Evolutionary conservation across 2,113 vertebrate species (phyloP), one percentile per base, ranked within the genome.

Genomic region (Labrus mixtus): DNA sequence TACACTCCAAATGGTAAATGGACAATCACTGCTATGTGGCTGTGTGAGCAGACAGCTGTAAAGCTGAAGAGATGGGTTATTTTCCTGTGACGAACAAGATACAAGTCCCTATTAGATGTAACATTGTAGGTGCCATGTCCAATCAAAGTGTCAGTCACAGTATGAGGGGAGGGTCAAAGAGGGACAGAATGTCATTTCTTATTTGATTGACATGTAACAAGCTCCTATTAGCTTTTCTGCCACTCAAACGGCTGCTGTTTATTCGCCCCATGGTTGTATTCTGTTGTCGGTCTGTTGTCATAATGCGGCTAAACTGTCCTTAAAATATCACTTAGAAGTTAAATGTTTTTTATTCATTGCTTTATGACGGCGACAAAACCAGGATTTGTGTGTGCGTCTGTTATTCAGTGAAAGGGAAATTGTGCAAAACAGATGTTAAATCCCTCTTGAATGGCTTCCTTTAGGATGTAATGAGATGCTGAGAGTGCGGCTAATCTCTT

Each of bases 391-490:
- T 43, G 60, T 78, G 46, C 46, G 73, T 65, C 62, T 78, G 69
- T 74, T 62, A 48, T 43, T 59, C 15, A 0, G 33, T 37, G 43
- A 51, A 77, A 76, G 73, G 45, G 64, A 76, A 46, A 57, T 29
- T 13, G 73, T 62, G 78, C 50, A 50, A 74, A 84, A 76, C 70
- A 79, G 86, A 86, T 77, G 86, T 78, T 83, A 61, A 87, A 82
- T 59, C 81, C 85, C 85, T 80, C 78, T 84, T 89, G 90, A 93
- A 93, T 90, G 88, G 84, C 53, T 87, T 89, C 84, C 83, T 93
- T 84, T 91, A 79, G 87, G 90, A 85, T 86, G 84, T 91, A 92
- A 92, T 90, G 90, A 92, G 89, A 92, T 91, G 87, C 89, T 85
- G 68, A 89, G 90, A 68, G 87, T 78, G 82, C 43, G 25, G 91